Percentiles rank a stretch among this genome's conserved stretches.
These are phyloP conservation scores for Agrotis clavis DNA, from an alignment of 2,888 invertebrate species.

Conservation along the genomic window DNA sequence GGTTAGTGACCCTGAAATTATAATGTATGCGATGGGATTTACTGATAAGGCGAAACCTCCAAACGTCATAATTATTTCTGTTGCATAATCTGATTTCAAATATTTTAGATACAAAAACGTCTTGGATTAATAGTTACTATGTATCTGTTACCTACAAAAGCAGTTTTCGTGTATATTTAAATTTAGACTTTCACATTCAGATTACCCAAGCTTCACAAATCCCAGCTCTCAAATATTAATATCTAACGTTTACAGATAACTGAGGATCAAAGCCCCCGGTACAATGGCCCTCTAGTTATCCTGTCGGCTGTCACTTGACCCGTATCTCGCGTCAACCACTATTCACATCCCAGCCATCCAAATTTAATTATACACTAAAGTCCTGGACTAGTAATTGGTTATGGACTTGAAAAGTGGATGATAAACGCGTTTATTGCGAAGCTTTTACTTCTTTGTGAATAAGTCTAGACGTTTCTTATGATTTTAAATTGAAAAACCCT, in stretches of 20 bases:
- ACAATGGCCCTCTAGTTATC: constrained; percentile 59
- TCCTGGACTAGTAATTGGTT: constrained; percentile 37
- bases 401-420: constrained; percentile 5
- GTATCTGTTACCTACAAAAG: not conserved
- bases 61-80: not conserved
- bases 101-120: not conserved
- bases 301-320: constrained; percentile 61
- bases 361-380: constrained; percentile 53
- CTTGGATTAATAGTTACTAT: not conserved
- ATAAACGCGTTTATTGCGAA: not conserved
- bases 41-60: too few relatives aligned
- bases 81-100: not conserved
- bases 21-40: too few relatives aligned
- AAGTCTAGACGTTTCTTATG: not conserved
- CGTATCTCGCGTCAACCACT: constrained; percentile 57
- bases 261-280: constrained; percentile 47
- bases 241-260: constrained; percentile 32
- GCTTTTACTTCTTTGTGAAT: not conserved
- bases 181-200: constrained; percentile 9
- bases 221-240: constrained; percentile 18
- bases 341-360: constrained; percentile 33
- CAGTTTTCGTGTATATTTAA: not conserved
- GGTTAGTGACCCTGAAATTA: too few relatives aligned
- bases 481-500: not conserved
- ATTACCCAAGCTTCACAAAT: constrained; percentile 2